Evolutionary conservation across 2,888 invertebrate genomes (phyloP).

Genomic region (Panzeria rudis): DNA sequence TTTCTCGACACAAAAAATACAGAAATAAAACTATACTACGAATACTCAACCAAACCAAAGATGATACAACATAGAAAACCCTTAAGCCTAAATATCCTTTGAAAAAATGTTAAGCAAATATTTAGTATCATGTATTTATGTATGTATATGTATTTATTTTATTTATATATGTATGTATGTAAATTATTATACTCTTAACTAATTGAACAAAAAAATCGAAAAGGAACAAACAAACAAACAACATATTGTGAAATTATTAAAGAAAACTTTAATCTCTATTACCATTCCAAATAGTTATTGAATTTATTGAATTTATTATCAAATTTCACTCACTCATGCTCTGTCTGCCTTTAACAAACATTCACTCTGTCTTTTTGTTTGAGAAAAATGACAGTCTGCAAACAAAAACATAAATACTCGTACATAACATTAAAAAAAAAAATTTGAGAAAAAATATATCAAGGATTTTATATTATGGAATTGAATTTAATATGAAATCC

Average conservation of each 20-base stretch:
- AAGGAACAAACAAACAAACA: neutral
- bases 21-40: neutral
- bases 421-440: neutral
- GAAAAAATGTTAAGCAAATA: conserved; percentile 11
- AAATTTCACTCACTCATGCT: neutral
- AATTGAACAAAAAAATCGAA: conserved; percentile 2
- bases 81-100: conserved; percentile 53
- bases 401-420: neutral
- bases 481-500: conserved; percentile 61
- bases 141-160: conserved; percentile 35
- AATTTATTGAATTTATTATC: neutral
- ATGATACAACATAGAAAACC: conserved; percentile 10
- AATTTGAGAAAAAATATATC: conserved; percentile 42
- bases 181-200: conserved; percentile 13
- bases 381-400: neutral
- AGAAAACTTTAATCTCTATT: conserved; percentile 10
- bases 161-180: conserved; percentile 50
- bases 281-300: conserved; percentile 60
- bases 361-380: neutral
- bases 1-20: neutral
- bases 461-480: conserved; percentile 62
- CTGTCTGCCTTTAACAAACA: neutral
- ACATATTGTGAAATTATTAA: conserved; percentile 4
- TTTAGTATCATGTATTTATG: conserved; percentile 21
- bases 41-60: neutral